A percentile compares a stretch with the other conserved stretches of the same genome.
Evolutionary conservation across 2,797 vertebrate genomes (phyloP).

Genomic region (Eulemur albifrons): DNA sequence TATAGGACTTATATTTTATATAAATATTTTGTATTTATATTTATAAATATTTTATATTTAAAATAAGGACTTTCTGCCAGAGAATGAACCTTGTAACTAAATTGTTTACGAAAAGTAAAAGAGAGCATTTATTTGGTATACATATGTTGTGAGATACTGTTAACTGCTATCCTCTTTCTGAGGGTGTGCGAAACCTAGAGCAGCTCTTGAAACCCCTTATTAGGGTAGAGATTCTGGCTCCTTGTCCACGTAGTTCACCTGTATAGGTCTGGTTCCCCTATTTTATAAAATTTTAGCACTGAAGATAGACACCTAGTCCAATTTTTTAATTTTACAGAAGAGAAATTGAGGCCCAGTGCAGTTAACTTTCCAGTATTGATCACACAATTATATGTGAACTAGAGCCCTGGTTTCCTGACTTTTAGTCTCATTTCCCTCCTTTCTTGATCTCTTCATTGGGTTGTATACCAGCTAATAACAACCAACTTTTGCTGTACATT

Average conservation of each 20-base stretch:
- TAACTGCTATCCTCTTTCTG: background rate
- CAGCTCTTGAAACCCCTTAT: background rate
- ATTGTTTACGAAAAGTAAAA: background rate
- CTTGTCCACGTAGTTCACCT: background rate
- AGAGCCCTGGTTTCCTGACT: background rate
- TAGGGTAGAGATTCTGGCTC: background rate
- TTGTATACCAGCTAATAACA: background rate
- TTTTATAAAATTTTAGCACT: background rate
- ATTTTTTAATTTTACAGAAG: conserved; percentile 3
- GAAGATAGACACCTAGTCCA: background rate
- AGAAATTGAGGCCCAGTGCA: background rate
- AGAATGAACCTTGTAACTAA: conserved; percentile 16
- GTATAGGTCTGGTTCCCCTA: background rate
- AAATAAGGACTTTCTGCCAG: background rate
- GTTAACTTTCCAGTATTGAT: background rate
- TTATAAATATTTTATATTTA: conserved; percentile 24
- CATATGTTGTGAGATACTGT: background rate
- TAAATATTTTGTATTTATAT: too few species aligned
- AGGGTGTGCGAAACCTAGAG: background rate
- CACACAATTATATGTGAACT: background rate
- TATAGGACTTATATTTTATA: too few species aligned
- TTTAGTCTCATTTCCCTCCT: background rate
- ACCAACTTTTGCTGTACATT: background rate
- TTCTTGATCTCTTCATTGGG: background rate
- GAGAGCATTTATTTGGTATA: background rate